A percentile compares a stretch with the other conserved stretches of the same genome.
Conservation (phyloP, 2,888 invertebrate species). For the Pterostichus madidus region DNA sequence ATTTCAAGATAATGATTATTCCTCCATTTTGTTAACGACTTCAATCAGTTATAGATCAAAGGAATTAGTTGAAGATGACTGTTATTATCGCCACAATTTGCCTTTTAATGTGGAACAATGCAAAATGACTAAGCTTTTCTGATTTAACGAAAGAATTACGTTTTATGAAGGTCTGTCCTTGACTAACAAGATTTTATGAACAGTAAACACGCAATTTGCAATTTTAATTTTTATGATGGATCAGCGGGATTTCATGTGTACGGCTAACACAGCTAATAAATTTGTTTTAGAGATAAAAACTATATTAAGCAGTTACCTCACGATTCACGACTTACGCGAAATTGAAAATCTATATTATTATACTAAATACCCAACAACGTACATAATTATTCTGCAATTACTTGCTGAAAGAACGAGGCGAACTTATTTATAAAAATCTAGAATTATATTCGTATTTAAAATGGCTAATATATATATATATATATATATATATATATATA, state of each 20-base stretch:
- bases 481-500: too few relatives aligned
- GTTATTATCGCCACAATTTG: too few relatives aligned
- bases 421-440: too few relatives aligned
- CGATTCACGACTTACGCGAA: neutral
- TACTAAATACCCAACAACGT: too few relatives aligned
- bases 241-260: constrained; percentile 31
- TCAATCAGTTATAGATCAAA: too few relatives aligned
- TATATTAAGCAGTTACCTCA: constrained; percentile 33
- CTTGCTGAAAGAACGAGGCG: too few relatives aligned
- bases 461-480: too few relatives aligned
- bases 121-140: constrained; percentile 17
- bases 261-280: constrained; percentile 35
- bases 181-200: constrained; percentile 36
- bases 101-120: neutral
- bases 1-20: too few relatives aligned
- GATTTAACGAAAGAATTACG: constrained; percentile 30
- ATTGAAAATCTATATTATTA: constrained; percentile 4
- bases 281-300: constrained; percentile 11
- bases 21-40: too few relatives aligned
- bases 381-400: too few relatives aligned
- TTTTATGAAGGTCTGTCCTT: constrained; percentile 43
- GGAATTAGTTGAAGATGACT: too few relatives aligned
- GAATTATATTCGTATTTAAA: too few relatives aligned
- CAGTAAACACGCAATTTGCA: constrained; percentile 46
- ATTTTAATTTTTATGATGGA: constrained; percentile 53